Percentiles rank a stretch among this genome's conserved stretches.
phyloP scores from a whole-genome alignment of 2,797 vertebrate genomes.

The Ibycter americanus region DNA sequence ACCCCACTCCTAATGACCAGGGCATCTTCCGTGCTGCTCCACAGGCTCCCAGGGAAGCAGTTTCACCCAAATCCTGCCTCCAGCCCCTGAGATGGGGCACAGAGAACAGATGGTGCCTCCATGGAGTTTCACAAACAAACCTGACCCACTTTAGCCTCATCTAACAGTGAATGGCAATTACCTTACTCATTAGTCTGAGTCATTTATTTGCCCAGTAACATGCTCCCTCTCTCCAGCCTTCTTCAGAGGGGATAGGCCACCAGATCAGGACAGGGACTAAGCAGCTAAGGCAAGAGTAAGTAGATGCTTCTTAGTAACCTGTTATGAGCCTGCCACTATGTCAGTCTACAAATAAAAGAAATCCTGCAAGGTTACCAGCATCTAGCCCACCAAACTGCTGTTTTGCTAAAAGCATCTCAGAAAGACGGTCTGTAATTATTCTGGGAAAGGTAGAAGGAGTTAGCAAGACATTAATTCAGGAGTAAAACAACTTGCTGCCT shows the following conservation, averaged over 20 bases:
- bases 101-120: conserved; percentile 47
- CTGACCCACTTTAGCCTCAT: conserved; percentile 56
- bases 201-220: conserved; percentile 56
- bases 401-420: not conserved
- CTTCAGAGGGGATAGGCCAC: conserved; percentile 27
- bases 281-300: not conserved
- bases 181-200: conserved; percentile 53
- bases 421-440: not conserved
- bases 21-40: not conserved
- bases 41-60: not conserved
- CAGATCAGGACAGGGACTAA: not conserved
- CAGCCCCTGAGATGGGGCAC: not conserved
- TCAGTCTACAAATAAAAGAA: not conserved
- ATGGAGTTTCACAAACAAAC: conserved; percentile 55
- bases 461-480: not conserved
- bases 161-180: conserved; percentile 36
- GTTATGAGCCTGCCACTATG: not conserved
- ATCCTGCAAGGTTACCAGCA: not conserved
- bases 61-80: not conserved
- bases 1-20: not conserved
- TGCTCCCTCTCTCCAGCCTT: not conserved
- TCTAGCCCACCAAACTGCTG: not conserved
- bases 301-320: not conserved
- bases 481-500: not conserved
- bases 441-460: not conserved